A percentile compares a stretch with the other conserved stretches of the same genome.
phyloP scores from a whole-genome alignment of 2,797 vertebrate genomes.

The Denticeps clupeoides region DNA sequence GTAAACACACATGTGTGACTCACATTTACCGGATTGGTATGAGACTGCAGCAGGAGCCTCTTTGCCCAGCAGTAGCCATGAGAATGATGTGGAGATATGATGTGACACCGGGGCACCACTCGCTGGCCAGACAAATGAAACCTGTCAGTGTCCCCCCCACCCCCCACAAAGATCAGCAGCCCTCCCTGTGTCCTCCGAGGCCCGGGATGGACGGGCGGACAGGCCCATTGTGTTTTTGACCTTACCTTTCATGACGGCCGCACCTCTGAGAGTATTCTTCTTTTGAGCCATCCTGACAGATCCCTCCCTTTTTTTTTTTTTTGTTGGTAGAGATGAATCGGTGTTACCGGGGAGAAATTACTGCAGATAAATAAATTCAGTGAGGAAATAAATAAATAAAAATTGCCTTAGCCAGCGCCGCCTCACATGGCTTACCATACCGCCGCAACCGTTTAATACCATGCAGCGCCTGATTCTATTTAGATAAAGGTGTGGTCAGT shows the following conservation, averaged over 20 bases:
- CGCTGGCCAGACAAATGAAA: conserved; percentile 38
- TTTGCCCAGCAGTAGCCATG: not conserved
- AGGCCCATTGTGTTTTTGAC: conserved; percentile 46
- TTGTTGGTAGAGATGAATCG: conserved; percentile 24
- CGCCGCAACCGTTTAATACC: conserved; percentile 16
- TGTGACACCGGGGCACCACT: conserved; percentile 28
- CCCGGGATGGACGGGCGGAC: conserved; percentile 21
- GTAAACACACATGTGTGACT: not conserved
- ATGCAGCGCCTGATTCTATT: conserved; percentile 27
- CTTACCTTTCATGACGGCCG: conserved; percentile 45
- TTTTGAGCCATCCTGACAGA: conserved; percentile 39
- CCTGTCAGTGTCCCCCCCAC: conserved; percentile 36
- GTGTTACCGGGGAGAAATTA: conserved; percentile 16
- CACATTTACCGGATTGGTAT: not conserved
- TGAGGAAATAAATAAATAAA: conserved; percentile 21
- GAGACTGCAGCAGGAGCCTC: conserved; percentile 9
- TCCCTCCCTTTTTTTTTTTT: no score
- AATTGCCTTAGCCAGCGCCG: no score
- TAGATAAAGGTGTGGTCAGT: conserved; percentile 18
- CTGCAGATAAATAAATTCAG: no score
- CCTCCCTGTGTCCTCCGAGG: conserved; percentile 5
- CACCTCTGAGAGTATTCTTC: conserved; percentile 41
- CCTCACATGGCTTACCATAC: not conserved
- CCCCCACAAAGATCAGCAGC: conserved; percentile 19
- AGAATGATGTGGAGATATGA: conserved; percentile 17